Base-by-base conservation (phyloP, 2,888 invertebrate species). In the Drepanosiphum platanoidis region DNA sequence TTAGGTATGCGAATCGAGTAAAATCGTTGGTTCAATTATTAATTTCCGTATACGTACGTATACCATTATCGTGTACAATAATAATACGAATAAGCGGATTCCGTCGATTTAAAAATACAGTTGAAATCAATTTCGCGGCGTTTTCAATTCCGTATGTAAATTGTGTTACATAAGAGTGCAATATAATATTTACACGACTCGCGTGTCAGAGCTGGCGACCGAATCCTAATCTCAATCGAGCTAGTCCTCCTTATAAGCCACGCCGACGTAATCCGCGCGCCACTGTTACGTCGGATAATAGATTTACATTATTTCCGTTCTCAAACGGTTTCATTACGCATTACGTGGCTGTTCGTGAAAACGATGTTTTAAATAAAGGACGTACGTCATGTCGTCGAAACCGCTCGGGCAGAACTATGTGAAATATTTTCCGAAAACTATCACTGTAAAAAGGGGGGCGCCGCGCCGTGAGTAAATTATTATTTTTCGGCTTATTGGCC, bases 401-500 rank as follows among this genome's bases (percentile, higher is more conserved):
- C 9, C 58, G 9, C 4, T 75, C n/a, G n/a, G n/a, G n/a, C n/a
- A 15, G 30, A 27, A 78, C 30, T 15, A 42, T 66, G n/a, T n/a
- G 66, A 66, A 66, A 78, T 78, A 42, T 66, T 66, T 61, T 42
- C 13, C 39, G 8, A 66, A 78, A 42, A n/a, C 42, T 42, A 32
- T 32, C n/a, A 18, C 8, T n/a, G 42, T 8, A 71, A 42, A 27
- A 71, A 22, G 27, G 7, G 30, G 27, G 7, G 64, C 39, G 52
- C 52, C n/a, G 27, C 42, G 42, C 11, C 34, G 9, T 27, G 58
- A 34, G 46, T 46, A 46, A 79, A 68, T 80, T 68, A 80, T 80
- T 52, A 27, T 70, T 80, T 80, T 52, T 34, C n/a, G 18, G 46
- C 68, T 32, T 46, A 80, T 68, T 8, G 79, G 34, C 11, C 79